Evolutionary conservation across 2,113 vertebrate species (phyloP).

Genomic region (Ancistrus triradiatus): DNA sequence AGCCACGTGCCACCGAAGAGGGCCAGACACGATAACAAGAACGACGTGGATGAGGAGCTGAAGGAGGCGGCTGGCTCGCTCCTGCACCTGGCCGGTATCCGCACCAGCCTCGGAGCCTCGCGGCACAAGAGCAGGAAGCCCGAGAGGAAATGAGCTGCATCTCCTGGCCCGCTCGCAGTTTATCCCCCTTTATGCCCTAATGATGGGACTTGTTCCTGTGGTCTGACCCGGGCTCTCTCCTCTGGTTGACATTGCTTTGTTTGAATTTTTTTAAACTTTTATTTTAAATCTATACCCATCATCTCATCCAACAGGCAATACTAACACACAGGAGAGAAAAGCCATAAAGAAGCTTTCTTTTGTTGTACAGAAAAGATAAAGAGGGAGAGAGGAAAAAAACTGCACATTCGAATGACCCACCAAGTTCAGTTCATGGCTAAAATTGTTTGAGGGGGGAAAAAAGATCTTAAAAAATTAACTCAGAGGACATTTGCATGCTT

Average conservation of each 20-base stretch:
- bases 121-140: conserved; percentile 84
- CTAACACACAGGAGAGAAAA: conserved; percentile 93
- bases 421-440: too few species aligned
- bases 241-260: conserved; percentile 35
- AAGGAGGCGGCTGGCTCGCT: conserved; percentile 97
- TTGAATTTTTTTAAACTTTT: conserved; percentile 63
- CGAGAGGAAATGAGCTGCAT: conserved; percentile 79
- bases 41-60: conserved; percentile 94
- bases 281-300: conserved; percentile 62
- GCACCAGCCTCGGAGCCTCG: conserved; percentile 78
- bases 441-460: background rate
- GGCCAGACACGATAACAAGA: conserved; percentile 71
- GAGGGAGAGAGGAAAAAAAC: background rate
- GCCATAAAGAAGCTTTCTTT: conserved; percentile 94
- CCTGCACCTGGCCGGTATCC: conserved; percentile 93
- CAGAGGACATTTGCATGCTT: conserved; percentile 67
- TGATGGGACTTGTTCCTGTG: conserved; percentile 38
- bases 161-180: conserved; percentile 19
- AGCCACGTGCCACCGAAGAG: conserved; percentile 64
- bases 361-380: conserved; percentile 47
- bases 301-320: conserved; percentile 74
- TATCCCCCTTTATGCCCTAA: conserved; percentile 54
- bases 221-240: conserved; percentile 36
- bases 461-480: conserved; percentile 18
- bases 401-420: conserved; percentile 53